Conservation (phyloP, 1,140 invertebrate species). For the Hyphantria cunea region DNA sequence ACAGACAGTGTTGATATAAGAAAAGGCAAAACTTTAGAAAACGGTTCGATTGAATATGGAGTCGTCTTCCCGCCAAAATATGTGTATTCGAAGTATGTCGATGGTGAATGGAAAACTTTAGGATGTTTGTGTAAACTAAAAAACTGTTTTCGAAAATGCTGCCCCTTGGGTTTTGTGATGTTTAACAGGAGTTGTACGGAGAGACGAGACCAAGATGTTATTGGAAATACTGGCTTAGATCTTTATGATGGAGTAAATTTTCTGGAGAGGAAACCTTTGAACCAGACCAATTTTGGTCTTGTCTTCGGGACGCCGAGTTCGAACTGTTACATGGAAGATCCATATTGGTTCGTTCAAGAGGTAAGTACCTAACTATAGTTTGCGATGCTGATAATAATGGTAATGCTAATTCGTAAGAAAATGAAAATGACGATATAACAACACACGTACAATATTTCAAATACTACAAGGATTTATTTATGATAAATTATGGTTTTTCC, state of each 20-base stretch:
- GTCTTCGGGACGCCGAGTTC: slow-evolving; percentile 46
- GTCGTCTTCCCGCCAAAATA: slow-evolving; percentile 48
- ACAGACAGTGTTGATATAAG: slow-evolving; percentile 53
- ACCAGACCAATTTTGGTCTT: slow-evolving; percentile 32
- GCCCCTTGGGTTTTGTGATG: slow-evolving; percentile 48
- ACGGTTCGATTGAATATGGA: slow-evolving; percentile 46
- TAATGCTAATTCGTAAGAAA: too few relatives aligned
- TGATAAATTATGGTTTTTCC: too few relatives aligned
- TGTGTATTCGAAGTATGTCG: slow-evolving; percentile 48
- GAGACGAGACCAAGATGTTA: slow-evolving; percentile 34
- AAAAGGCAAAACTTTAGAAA: slow-evolving; percentile 29
- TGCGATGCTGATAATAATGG: background rate
- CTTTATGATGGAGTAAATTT: slow-evolving; percentile 43
- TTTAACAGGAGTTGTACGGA: slow-evolving; percentile 36
- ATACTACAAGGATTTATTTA: too few relatives aligned
- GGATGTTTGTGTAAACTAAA: slow-evolving; percentile 58
- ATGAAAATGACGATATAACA: too few relatives aligned
- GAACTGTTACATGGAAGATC: slow-evolving; percentile 38
- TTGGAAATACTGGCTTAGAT: slow-evolving; percentile 43
- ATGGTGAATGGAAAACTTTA: slow-evolving; percentile 44
- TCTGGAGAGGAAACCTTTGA: slow-evolving; percentile 34
- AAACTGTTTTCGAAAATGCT: slow-evolving; percentile 66
- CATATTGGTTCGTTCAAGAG: background rate
- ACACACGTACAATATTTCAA: too few relatives aligned
- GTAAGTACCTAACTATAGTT: background rate